These are phyloP conservation scores for Micromys minutus DNA, from an alignment of 2,113 vertebrate genomes.

Conservation along the genomic window DNA sequence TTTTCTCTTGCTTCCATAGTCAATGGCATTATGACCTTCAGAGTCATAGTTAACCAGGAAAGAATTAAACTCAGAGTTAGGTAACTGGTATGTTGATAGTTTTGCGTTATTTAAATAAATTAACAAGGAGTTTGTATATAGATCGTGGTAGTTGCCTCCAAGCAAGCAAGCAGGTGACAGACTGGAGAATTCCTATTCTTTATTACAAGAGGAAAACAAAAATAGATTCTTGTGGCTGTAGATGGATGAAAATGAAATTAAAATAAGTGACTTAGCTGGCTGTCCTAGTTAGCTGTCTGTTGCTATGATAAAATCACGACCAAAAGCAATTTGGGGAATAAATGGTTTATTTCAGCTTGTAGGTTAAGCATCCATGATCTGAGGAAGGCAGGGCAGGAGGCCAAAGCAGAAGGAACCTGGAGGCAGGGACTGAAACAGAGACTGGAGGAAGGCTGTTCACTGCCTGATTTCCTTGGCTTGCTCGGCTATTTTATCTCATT, in stretches of 20 bases:
- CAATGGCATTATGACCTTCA: background rate
- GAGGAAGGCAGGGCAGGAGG: background rate
- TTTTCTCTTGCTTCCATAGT: background rate
- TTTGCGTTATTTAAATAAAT: conserved; percentile 39
- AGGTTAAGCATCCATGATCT: background rate
- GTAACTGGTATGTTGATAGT: background rate
- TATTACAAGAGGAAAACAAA: conserved; percentile 46
- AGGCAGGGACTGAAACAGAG: background rate
- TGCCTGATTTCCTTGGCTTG: background rate
- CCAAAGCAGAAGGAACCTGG: background rate
- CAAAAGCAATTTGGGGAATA: background rate
- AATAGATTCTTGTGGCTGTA: background rate
- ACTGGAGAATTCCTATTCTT: conserved; percentile 35
- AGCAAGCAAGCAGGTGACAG: background rate
- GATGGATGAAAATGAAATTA: background rate
- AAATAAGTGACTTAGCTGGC: conserved; percentile 24
- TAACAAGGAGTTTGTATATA: conserved; percentile 17
- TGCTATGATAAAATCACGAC: background rate
- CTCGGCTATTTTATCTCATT: background rate
- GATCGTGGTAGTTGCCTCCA: background rate
- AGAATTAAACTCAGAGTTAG: conserved; percentile 37
- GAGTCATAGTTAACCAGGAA: background rate
- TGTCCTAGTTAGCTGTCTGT: background rate
- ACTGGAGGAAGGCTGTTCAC: background rate
- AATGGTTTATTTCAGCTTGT: background rate